Conservation (phyloP, 2,888 invertebrate species). For the Ctenicera cuprea region DNA sequence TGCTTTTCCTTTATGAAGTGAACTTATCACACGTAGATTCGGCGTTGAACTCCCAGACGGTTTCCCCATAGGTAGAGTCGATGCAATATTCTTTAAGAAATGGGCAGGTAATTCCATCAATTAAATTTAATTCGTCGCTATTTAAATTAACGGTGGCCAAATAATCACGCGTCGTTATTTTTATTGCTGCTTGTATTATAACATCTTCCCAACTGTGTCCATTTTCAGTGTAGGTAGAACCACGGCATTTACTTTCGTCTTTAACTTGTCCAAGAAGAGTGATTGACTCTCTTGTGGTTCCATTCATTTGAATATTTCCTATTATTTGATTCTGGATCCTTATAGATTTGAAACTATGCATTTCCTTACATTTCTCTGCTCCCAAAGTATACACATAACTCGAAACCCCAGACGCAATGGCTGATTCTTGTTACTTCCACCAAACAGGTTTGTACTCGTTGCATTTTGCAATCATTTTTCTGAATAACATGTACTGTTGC, state of each 20-base stretch:
- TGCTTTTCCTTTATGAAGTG: neutral
- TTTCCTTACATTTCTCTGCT: neutral
- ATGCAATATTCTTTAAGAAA: slow-evolving; percentile 41
- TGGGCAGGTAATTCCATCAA: slow-evolving; percentile 12
- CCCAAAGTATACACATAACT: neutral
- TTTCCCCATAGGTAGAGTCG: slow-evolving; percentile 36
- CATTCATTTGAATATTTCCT: slow-evolving; percentile 2
- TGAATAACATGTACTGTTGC: neutral
- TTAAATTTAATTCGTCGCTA: slow-evolving; percentile 12
- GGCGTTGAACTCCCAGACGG: neutral
- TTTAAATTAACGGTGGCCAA: slow-evolving; percentile 14
- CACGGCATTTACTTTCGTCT: neutral
- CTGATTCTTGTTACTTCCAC: slow-evolving; percentile 9
- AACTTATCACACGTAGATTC: neutral
- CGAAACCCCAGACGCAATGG: neutral
- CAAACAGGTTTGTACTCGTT: neutral
- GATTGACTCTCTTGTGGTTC: slow-evolving; percentile 10
- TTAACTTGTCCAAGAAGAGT: slow-evolving; percentile 6
- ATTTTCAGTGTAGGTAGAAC: slow-evolving; percentile 19
- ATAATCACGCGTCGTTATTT: slow-evolving; percentile 24
- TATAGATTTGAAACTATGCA: neutral
- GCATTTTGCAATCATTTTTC: neutral
- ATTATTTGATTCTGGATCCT: neutral
- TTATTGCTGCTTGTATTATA: neutral
- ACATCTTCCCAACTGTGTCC: slow-evolving; percentile 34